Evolutionary conservation across 2,888 invertebrate genomes (phyloP).

Genomic region (Deilephila elpenor): DNA sequence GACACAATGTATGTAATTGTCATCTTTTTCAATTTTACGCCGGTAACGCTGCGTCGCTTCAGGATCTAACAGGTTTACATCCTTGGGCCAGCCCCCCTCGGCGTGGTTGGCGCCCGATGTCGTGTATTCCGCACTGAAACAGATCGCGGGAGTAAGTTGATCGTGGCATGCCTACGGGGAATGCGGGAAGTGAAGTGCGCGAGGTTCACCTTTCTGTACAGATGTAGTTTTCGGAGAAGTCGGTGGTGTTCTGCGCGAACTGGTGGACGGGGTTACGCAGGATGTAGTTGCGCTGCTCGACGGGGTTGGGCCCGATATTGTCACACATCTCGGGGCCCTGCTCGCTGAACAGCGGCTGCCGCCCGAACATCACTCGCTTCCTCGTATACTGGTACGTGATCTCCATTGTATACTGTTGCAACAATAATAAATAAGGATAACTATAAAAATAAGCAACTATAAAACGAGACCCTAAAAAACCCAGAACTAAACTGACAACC

Average conservation of each 20-base stretch:
- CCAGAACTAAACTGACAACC: not conserved
- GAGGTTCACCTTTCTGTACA: slow-evolving; percentile 82
- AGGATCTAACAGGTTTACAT: slow-evolving; percentile 85
- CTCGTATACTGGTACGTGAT: slow-evolving; percentile 70
- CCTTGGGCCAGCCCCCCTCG: slow-evolving; percentile 94
- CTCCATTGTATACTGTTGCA: slow-evolving; percentile 52
- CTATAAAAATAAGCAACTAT: not conserved
- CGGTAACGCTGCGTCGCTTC: slow-evolving; percentile 90
- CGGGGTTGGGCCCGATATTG: slow-evolving; percentile 57
- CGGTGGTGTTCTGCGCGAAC: slow-evolving; percentile 73
- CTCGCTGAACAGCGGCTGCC: slow-evolving; percentile 77
- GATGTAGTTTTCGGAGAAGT: slow-evolving; percentile 70
- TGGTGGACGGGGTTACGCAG: slow-evolving; percentile 82
- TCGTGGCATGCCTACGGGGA: not conserved
- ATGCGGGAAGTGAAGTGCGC: not conserved
- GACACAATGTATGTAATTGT: slow-evolving; percentile 88
- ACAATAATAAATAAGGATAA: not conserved
- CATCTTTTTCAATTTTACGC: slow-evolving; percentile 92
- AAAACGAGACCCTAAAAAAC: not conserved
- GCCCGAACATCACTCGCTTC: slow-evolving; percentile 74
- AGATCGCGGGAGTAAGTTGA: not conserved
- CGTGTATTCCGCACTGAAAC: slow-evolving; percentile 82
- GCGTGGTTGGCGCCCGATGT: slow-evolving; percentile 87
- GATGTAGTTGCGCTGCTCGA: slow-evolving; percentile 63
- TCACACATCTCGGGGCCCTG: slow-evolving; percentile 63